A percentile compares a stretch with the other conserved stretches of the same genome.
These are phyloP conservation scores for Xanthorhoe spadicearia DNA, from an alignment of 2,888 invertebrate species.

Conservation along the genomic window DNA sequence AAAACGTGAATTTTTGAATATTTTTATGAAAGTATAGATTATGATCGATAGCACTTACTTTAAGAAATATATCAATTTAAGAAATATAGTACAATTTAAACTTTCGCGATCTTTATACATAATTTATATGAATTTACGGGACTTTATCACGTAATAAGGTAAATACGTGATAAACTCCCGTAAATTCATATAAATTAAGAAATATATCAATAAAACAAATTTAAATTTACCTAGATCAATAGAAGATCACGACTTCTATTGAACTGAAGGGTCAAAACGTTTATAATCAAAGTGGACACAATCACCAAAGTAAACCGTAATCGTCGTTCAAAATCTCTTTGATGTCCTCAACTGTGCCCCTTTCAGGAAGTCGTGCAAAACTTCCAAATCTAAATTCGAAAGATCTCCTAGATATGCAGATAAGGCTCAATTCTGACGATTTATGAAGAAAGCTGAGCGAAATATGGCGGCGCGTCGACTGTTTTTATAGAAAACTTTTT, in stretches of 20 bases:
- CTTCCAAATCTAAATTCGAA: constrained; percentile 46
- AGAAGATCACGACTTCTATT: not conserved
- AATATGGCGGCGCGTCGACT: constrained; percentile 74
- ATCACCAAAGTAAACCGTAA: constrained; percentile 25
- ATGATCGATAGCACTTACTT: not conserved
- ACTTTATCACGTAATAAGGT: too few relatives aligned
- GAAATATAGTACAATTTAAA: too few relatives aligned
- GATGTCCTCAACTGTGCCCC: constrained; percentile 31
- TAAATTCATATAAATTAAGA: too few relatives aligned
- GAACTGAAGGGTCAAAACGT: not conserved
- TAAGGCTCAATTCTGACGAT: constrained; percentile 73
- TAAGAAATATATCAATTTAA: too few relatives aligned
- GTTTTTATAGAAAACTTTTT: constrained; percentile 78
- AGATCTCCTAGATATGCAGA: constrained; percentile 73
- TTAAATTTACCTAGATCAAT: not conserved
- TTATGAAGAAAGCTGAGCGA: constrained; percentile 77
- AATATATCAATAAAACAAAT: too few relatives aligned
- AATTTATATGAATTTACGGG: too few relatives aligned
- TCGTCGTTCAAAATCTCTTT: constrained; percentile 31
- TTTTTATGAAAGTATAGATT: not conserved
- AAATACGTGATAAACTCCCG: too few relatives aligned
- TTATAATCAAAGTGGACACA: constrained; percentile 16
- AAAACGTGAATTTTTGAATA: not conserved
- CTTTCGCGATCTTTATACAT: too few relatives aligned
- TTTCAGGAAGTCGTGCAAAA: constrained; percentile 41